These are phyloP conservation scores for Ceuthmochares aereus DNA, from an alignment of 2,113 vertebrate species.

Conservation along the genomic window DNA sequence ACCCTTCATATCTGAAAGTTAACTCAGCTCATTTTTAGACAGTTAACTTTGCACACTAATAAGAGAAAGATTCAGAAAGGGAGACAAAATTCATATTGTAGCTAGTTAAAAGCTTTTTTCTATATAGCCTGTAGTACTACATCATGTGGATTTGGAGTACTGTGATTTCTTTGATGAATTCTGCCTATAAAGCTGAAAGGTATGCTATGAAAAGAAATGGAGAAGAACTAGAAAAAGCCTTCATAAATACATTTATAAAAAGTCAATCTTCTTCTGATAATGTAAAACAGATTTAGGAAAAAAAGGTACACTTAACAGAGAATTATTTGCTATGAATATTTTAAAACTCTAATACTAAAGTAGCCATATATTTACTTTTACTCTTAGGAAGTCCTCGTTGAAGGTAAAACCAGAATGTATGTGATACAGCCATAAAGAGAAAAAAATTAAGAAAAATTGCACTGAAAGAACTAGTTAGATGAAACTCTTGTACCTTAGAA, in stretches of 20 bases:
- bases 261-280: not conserved
- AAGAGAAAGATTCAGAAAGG: not conserved
- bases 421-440: not conserved
- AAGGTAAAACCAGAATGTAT: not conserved
- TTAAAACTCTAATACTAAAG: not conserved
- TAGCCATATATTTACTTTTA: not conserved
- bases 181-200: not conserved
- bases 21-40: not conserved
- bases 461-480: not conserved
- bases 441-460: not conserved
- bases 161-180: not conserved
- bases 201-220: not conserved
- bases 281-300: not conserved
- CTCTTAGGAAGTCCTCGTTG: not conserved
- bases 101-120: not conserved
- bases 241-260: not conserved
- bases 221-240: not conserved
- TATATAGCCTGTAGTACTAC: not conserved
- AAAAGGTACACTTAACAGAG: not conserved
- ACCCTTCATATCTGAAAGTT: not conserved
- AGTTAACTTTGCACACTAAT: not conserved
- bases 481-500: not conserved
- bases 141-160: rapidly evolving
- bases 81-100: not conserved
- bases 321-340: not conserved